phyloP scores from a whole-genome alignment of 2,888 invertebrate genomes.

The Aromia moschata region DNA sequence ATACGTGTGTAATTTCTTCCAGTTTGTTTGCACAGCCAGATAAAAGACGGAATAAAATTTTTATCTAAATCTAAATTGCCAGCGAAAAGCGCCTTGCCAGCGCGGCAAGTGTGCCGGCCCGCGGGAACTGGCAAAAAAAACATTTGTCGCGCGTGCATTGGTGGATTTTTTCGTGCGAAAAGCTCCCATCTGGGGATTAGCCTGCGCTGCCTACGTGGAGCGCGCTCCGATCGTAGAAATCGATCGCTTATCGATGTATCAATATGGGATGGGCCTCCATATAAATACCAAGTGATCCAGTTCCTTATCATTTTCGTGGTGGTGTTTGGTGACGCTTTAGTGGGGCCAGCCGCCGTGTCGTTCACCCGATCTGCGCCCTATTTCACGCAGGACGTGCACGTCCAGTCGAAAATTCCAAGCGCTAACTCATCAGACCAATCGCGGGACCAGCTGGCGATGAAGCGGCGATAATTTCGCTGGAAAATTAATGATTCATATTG shows the following conservation, averaged over 20 bases:
- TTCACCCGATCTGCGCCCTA: slow-evolving; percentile 24
- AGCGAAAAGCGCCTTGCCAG: slow-evolving; percentile 34
- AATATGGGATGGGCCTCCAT: slow-evolving; percentile 44
- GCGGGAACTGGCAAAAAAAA: slow-evolving; percentile 27
- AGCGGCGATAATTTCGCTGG: too few species aligned
- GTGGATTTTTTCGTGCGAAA: slow-evolving; percentile 35
- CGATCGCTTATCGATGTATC: slow-evolving; percentile 47
- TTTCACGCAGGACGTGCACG: too few species aligned
- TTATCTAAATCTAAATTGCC: slow-evolving; percentile 32
- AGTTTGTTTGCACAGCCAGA: slow-evolving; percentile 33
- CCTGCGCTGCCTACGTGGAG: slow-evolving; percentile 27
- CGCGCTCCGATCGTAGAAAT: slow-evolving; percentile 31
- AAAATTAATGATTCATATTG: too few species aligned
- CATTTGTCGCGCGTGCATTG: slow-evolving; percentile 33
- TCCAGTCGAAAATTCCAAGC: not conserved
- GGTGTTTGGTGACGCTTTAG: slow-evolving; percentile 34
- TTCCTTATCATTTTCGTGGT: slow-evolving; percentile 43
- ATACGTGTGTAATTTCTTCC: slow-evolving; percentile 34
- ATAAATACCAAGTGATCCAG: slow-evolving; percentile 45
- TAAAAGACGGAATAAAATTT: slow-evolving; percentile 32
- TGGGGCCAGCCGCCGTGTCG: slow-evolving; percentile 23
- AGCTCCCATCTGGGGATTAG: slow-evolving; percentile 31
- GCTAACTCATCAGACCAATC: not conserved
- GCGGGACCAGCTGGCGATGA: not conserved
- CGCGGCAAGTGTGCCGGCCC: slow-evolving; percentile 30